Evolutionary conservation across 2,888 invertebrate species (phyloP).

Genomic region (Diplazon laetatorius): DNA sequence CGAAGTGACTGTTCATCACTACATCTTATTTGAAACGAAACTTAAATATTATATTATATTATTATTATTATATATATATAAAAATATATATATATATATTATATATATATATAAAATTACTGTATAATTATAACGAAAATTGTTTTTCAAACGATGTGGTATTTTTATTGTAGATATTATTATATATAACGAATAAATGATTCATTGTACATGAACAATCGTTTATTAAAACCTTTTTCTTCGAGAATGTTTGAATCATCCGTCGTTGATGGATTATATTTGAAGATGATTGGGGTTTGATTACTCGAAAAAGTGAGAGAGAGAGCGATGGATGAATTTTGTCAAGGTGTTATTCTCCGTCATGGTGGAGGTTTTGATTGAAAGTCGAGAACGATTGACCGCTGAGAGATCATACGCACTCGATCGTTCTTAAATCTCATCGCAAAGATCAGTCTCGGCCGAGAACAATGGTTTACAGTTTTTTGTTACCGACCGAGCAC

Average conservation of each 20-base stretch:
- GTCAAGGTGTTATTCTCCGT: no score
- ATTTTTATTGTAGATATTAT: slow-evolving; percentile 82
- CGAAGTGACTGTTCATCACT: slow-evolving; percentile 81
- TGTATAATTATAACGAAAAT: slow-evolving; percentile 82
- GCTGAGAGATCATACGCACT: no score
- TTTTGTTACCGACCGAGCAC: background rate
- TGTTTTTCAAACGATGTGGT: slow-evolving; percentile 82
- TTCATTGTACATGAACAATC: slow-evolving; percentile 76
- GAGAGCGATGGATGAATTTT: no score
- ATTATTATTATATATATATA: slow-evolving; percentile 63
- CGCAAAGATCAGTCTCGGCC: no score
- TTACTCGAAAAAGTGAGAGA: no score
- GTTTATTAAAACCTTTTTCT: slow-evolving; percentile 12
- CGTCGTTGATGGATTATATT: no score
- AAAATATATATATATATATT: slow-evolving; percentile 35
- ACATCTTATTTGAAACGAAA: slow-evolving; percentile 80
- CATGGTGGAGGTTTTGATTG: no score
- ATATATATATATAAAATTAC: slow-evolving; percentile 73
- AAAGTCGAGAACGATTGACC: no score
- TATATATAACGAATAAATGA: slow-evolving; percentile 82
- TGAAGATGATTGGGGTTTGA: no score
- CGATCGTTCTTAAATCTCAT: no score
- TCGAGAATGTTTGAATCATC: background rate
- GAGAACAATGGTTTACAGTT: background rate
- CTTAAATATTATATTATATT: slow-evolving; percentile 61